Base-by-base conservation (phyloP, 1,140 invertebrate species). In the Eupeodes corollae region DNA sequence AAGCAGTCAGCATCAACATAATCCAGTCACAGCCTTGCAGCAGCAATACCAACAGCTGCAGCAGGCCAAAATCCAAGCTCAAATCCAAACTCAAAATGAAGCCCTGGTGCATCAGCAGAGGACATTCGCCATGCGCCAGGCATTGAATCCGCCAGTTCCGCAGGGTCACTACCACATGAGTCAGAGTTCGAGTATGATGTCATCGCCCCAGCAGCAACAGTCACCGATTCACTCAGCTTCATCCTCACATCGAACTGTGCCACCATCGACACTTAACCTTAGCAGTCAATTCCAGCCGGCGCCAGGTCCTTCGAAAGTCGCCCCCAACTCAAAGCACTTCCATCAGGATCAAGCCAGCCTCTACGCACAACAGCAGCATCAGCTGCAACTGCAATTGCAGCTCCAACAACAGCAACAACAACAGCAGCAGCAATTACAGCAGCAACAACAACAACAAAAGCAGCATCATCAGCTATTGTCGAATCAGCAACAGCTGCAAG, bases 61-160 rank as follows among this genome's bases (percentile, higher is more conserved):
- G 56, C 75, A 77, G 55, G 75, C 76, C 69, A 77, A 77, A 58
- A 61, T 78, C 53, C 75, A 77, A 49, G 75, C 76, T 26, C 75
- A 78, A 52, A 53, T 78, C 46, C 73, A 74, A 49, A 77, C 76
- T 49, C 76, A 78, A 50, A 77, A 70, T 52, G 75, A 78, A 52
- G 76, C 76, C 19, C 72, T 73, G 47, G 73, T 76, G 61, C 74
- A 76, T 52, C 75, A 78, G 53, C 76, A 78, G 48, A 73, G 76
- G 50, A 77, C 75, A 31, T 78, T 78, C 53, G 76, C 76, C 19
- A 69, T 77, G 59, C 56, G 76, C 12, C 76, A 78, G 58, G 56
- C 58, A 16, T 56, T 68, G 48, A 68, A 67, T 75, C 52, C 61
- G 67, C 51, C 70, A 63, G 48, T 52, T 15, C 53, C 53, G 13